A percentile compares a stretch with the other conserved stretches of the same genome.
Evolutionary conservation across 2,113 vertebrate species (phyloP).

Genomic region (Melanotaenia duboulayi): DNA sequence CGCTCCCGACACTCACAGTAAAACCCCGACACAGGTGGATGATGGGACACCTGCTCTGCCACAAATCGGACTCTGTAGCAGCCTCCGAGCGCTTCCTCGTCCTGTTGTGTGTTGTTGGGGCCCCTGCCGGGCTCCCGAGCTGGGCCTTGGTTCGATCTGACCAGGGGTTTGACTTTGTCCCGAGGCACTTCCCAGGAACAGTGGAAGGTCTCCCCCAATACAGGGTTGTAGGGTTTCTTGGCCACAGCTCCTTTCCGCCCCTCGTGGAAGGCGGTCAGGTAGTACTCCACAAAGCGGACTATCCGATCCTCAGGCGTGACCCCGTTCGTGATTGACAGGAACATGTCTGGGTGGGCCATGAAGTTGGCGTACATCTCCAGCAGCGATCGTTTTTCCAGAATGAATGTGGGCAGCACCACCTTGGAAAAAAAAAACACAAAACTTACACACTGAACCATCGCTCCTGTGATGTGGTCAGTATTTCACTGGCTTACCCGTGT

Average conservation of each 20-base stretch:
- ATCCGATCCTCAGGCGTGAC: constrained; percentile 91
- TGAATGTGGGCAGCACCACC: constrained; percentile 97
- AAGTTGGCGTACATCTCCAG: constrained; percentile 99
- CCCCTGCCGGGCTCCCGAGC: constrained; percentile 56
- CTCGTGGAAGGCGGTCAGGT: constrained; percentile 95
- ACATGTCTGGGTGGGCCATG: constrained; percentile 95
- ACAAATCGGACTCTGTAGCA: constrained; percentile 91
- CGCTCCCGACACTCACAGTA: constrained; percentile 96
- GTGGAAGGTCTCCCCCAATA: constrained; percentile 94
- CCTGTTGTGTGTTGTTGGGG: constrained; percentile 68
- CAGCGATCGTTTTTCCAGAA: constrained; percentile 95
- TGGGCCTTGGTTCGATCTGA: constrained; percentile 74
- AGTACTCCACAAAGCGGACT: constrained; percentile 95
- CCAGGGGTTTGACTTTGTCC: constrained; percentile 84
- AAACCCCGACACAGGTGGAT: constrained; percentile 94
- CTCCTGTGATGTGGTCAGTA: too few relatives aligned
- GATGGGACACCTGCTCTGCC: constrained; percentile 96
- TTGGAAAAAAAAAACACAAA: constrained; percentile 68
- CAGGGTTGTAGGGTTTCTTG: constrained; percentile 98
- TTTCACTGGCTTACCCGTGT: constrained; percentile 85
- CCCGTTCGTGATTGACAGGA: constrained; percentile 89
- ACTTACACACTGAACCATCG: not conserved
- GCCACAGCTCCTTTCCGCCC: constrained; percentile 95
- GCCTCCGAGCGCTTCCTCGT: constrained; percentile 61
- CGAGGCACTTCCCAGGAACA: constrained; percentile 95